Base-by-base conservation (phyloP, 1,140 invertebrate species). In the Drosophila busckii region DNA sequence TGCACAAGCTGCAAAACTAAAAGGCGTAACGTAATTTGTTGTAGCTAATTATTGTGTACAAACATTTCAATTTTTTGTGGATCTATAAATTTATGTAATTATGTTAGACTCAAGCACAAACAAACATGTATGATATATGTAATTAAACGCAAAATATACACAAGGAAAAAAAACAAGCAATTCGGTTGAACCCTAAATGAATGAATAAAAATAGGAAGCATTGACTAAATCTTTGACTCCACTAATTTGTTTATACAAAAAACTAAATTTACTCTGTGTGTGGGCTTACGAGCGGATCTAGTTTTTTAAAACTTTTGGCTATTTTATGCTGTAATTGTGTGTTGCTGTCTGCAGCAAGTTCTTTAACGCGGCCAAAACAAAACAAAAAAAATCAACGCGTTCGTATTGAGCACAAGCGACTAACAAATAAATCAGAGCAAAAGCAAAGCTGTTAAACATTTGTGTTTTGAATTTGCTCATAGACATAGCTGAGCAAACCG, bases 381-480 rank as follows among this genome's bases (percentile, higher is more conserved):
- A 44, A 35, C 40, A 35, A 38, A 50, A 38, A 17, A 25, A 13
- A 48, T 20, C 9, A 2, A n/a, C n/a, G n/a, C n/a, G n/a, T n/a
- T n/a, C n/a, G n/a, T n/a, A n/a, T n/a, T n/a, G n/a, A n/a, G n/a
- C n/a, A n/a, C n/a, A n/a, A n/a, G n/a, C n/a, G n/a, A n/a, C n/a
- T n/a, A n/a, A n/a, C 19, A 20, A 20, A 8, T 8, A 1, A 29
- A 41, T 4, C 20, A 22, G 12, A 37, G 13, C 40, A 40, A 53
- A 46, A 37, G 2, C 15, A 26, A 53, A 42, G 20, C 35, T 63
- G 59, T 54, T 69, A 60, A 75, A 54, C 38, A 76, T 68, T n/a
- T 46, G 63, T 61, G 67, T 70, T 71, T 71, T 48, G 49, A 71
- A 71, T n/a, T n/a, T n/a, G n/a, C n/a, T n/a, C n/a, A n/a, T n/a